Base-by-base conservation (phyloP, 2,113 vertebrate genomes). In the Ciconia boyciana region DNA sequence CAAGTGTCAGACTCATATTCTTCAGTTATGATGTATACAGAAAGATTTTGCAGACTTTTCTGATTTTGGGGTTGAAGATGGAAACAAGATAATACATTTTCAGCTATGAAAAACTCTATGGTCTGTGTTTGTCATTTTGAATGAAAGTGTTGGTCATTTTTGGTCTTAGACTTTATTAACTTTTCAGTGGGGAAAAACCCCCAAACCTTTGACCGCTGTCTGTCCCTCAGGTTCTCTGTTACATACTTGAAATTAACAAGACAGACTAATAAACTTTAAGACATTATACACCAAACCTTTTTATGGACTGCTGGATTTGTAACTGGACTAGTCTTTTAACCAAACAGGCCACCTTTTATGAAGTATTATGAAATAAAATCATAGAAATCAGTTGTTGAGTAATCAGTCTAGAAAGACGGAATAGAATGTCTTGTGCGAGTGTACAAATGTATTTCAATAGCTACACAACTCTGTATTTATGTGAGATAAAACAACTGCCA, bases 181-280 rank as follows among this genome's bases (percentile, higher is more conserved):
- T 44, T 83, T 69, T 80, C 25, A 34, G 34, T 2, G 1, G 18
- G 6, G 1, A 4, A 43, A 28, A 29, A 1, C 0, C 3, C 26
- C 6, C 4, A 39, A 57, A 62, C 3, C 16, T 57, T 26, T 60
- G n/a, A 61, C 68, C 68, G 28, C 51, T 51, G 5, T 43, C 26
- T 76, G 7, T 69, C 58, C 26, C 28, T 70, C 6, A 20, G 14
- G 41, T 68, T 88, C 39, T 70, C 51, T 60, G 5, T 77, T 74
- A 69, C 14, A 78, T 32, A 80, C 19, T 36, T 62, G 31, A 90
- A 88, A 72, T 58, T 11, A 83, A 51, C 32, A 77, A 62, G 48
- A 84, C 22, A 78, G 60, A 77, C 16, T 17, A 77, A 54, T 6
- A 72, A 48, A 44, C 9, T 77, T 86, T 4, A 49, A 52, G 49